Evolutionary conservation across 30 jellyfish, hydroid and myxozoan species (phyloP), one percentile per base, ranked within the genome.

Genomic region (Hydractinia echinata): DNA sequence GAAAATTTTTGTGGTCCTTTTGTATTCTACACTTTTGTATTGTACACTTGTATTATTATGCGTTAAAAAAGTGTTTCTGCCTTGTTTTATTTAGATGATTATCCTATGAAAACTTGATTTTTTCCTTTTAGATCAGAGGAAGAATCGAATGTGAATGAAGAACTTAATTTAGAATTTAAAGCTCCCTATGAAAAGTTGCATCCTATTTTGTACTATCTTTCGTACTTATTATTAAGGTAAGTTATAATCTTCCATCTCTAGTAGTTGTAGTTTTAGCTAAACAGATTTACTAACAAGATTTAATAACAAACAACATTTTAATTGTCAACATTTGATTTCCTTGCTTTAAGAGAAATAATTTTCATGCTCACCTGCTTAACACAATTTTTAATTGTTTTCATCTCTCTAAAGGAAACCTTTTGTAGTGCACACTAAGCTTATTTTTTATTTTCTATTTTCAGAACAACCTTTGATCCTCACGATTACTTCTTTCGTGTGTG

Each of bases 171-270:
- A 10, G 95, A 79, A 61, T 69, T 53, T 39, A 48, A 62, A 48
- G 86, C 79, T 44, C 84, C 78, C 21, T 86, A 86, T 79, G 54
- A 77, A 2, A 64, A 51, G 21, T 58, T 86, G 52, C 76, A 79
- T 78, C 89, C 89, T 7, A 3, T 86, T 54, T 9, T 86, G 76
- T 61, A 66, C 44, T 13, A 70, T 52, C 50, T 79, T 0, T 67
- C 95, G 10, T 20, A 48, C n/a, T 9, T 72, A 9, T 51, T 86
- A 76, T 30, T 86, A 81, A 71, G 61, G 95, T 86, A 39, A 79
- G 88, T 5, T 60, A 19, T 10, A 7, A 51, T 30, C 44, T 30
- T 30, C 44, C 44, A 30, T 30, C 44, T 30, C 44, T 30, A 30
- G 44, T 30, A 30, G 44, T 30, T 30, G 44, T 30, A 30, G 44